These are phyloP conservation scores for Druon quercuslanigerum DNA, from an alignment of 1,140 invertebrate species.

Conservation along the genomic window DNA sequence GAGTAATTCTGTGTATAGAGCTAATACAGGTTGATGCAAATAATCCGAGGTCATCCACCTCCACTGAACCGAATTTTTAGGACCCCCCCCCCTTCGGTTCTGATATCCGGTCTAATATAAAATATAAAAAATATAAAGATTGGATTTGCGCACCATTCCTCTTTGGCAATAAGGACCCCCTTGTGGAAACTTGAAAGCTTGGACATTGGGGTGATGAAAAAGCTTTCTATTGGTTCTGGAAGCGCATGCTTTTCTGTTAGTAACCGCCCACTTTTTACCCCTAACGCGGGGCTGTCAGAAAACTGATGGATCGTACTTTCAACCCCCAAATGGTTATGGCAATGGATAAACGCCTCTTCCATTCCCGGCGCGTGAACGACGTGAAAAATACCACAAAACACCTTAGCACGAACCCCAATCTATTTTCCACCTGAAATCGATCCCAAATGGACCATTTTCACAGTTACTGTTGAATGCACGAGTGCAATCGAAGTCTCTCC, in stretches of 20 bases:
- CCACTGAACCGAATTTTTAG: too few species aligned
- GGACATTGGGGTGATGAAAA: conserved; percentile 3
- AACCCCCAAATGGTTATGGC: conserved; percentile 3
- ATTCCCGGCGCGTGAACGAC: conserved; percentile 43
- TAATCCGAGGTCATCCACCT: too few species aligned
- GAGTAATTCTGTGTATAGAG: too few species aligned
- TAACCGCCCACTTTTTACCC: conserved; percentile 54
- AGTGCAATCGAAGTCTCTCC: not conserved
- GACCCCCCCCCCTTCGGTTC: too few species aligned
- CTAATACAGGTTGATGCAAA: too few species aligned
- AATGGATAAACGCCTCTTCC: conserved; percentile 59
- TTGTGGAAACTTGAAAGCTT: conserved; percentile 39
- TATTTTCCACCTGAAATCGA: not conserved
- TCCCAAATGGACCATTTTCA: conserved; percentile 20
- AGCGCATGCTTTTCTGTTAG: conserved; percentile 51
- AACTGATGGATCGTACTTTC: conserved; percentile 55
- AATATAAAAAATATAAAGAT: too few species aligned
- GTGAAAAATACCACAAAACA: conserved; percentile 62
- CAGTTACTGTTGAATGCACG: conserved; percentile 2
- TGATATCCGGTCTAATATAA: too few species aligned
- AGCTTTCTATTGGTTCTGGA: conserved; percentile 47
- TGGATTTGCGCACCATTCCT: too few species aligned
- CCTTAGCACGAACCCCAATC: conserved; percentile 50
- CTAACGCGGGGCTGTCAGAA: conserved; percentile 54
- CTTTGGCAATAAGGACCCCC: too few species aligned